These are phyloP conservation scores for Brevimyrus niger DNA, from an alignment of 2,113 vertebrate genomes.

Conservation along the genomic window DNA sequence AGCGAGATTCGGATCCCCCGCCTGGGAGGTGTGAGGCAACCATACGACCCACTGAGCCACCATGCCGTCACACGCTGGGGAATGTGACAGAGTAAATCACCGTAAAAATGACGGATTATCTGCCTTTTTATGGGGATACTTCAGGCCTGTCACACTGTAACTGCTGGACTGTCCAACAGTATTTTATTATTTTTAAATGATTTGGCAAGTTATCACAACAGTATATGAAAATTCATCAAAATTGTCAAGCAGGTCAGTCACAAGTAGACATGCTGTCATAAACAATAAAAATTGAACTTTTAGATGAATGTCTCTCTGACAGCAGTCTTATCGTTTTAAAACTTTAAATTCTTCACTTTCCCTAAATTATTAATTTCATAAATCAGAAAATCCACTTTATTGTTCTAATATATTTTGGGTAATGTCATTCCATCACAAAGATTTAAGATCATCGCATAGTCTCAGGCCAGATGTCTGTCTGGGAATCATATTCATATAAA, in stretches of 20 bases:
- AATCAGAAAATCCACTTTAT: background rate
- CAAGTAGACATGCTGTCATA: background rate
- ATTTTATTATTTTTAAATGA: background rate
- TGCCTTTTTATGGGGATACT: background rate
- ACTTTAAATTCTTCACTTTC: background rate
- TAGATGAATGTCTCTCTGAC: background rate
- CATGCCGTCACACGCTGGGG: background rate
- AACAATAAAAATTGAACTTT: background rate
- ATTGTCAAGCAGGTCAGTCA: background rate
- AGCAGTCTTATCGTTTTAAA: background rate
- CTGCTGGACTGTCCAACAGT: background rate
- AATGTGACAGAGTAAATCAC: background rate
- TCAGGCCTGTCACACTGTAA: background rate
- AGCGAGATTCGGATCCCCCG: background rate
- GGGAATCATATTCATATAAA: background rate
- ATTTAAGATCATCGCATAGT: background rate
- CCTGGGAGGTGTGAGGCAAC: background rate
- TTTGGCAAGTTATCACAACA: background rate
- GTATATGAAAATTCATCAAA: background rate
- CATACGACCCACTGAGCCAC: background rate
- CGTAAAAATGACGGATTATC: background rate
- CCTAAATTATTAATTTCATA: background rate
- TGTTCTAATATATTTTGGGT: background rate
- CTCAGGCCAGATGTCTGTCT: background rate
- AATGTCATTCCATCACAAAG: background rate